Evolutionary conservation across 2,888 invertebrate species (phyloP).

Genomic region (Archips xylosteana): DNA sequence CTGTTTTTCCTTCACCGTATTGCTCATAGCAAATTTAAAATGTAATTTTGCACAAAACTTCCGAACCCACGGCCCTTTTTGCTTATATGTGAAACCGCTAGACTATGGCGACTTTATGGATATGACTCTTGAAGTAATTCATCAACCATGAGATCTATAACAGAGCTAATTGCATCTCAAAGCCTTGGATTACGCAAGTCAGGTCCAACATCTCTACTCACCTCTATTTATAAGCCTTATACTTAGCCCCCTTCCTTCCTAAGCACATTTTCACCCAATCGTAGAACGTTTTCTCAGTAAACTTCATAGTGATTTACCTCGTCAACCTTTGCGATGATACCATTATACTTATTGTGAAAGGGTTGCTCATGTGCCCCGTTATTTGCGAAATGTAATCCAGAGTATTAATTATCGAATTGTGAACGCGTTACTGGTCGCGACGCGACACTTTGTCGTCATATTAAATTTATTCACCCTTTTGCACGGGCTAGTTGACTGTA

Average conservation of each 20-base stretch:
- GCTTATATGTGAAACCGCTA: too few relatives aligned
- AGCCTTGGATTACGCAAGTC: slow-evolving; percentile 24
- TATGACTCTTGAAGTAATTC: background rate
- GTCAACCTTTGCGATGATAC: background rate
- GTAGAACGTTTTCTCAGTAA: background rate
- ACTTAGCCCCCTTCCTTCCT: slow-evolving; percentile 35
- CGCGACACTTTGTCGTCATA: slow-evolving; percentile 64
- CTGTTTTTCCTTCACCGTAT: too few relatives aligned
- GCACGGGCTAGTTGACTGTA: slow-evolving; percentile 76
- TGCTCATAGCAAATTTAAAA: too few relatives aligned
- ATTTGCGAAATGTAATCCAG: slow-evolving; percentile 50
- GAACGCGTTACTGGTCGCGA: slow-evolving; percentile 74
- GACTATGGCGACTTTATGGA: too few relatives aligned
- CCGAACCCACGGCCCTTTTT: too few relatives aligned
- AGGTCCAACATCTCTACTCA: slow-evolving; percentile 27
- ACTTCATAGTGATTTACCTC: background rate
- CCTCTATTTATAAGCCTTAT: slow-evolving; percentile 30
- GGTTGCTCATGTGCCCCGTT: slow-evolving; percentile 19
- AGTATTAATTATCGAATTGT: slow-evolving; percentile 80
- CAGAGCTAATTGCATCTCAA: slow-evolving; percentile 32
- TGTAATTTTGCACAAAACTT: too few relatives aligned
- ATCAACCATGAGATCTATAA: background rate
- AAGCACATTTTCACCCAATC: background rate
- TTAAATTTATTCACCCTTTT: slow-evolving; percentile 79
- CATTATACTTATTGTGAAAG: background rate